A percentile compares a stretch with the other conserved stretches of the same genome.
Conservation (phyloP, 2,888 invertebrate species). For the Drosophila emarginata region DNA sequence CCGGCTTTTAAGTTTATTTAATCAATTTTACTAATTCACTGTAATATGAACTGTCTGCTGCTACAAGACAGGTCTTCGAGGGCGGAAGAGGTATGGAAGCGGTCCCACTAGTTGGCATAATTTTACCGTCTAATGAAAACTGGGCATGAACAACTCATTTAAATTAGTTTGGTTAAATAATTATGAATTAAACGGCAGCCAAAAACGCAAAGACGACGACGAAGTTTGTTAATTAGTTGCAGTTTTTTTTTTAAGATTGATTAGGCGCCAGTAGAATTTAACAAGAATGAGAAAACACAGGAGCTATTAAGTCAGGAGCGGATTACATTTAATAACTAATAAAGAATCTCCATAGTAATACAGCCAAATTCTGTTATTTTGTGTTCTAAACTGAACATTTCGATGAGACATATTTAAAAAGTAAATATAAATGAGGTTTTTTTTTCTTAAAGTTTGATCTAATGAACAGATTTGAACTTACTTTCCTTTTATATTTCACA, state of each 20-base stretch:
- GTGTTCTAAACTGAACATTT: no score
- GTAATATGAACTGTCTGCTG: constrained; percentile 45
- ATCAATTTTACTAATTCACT: constrained; percentile 19
- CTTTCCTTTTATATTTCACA: no score
- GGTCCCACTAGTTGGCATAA: constrained; percentile 31
- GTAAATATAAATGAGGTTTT: no score
- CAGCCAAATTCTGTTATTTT: no score
- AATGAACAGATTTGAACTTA: no score
- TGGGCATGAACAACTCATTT: constrained; percentile 63
- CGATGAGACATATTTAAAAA: no score
- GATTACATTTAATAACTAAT: no score
- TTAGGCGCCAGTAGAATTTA: constrained; percentile 18
- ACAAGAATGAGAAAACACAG: background rate
- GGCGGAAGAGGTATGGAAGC: constrained; percentile 1
- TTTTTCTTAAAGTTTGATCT: no score
- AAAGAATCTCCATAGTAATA: no score
- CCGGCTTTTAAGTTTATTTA: background rate
- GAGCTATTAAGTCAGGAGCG: background rate
- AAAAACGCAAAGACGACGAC: constrained; percentile 34
- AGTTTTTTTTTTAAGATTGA: constrained; percentile 12
- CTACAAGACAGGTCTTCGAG: constrained; percentile 16
- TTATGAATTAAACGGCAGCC: constrained; percentile 55
- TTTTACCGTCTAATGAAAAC: constrained; percentile 58
- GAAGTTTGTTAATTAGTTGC: constrained; percentile 59
- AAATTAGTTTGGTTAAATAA: constrained; percentile 67